These are phyloP conservation scores for Bubo blakistoni DNA, from an alignment of 2,113 vertebrate species.

Conservation along the genomic window DNA sequence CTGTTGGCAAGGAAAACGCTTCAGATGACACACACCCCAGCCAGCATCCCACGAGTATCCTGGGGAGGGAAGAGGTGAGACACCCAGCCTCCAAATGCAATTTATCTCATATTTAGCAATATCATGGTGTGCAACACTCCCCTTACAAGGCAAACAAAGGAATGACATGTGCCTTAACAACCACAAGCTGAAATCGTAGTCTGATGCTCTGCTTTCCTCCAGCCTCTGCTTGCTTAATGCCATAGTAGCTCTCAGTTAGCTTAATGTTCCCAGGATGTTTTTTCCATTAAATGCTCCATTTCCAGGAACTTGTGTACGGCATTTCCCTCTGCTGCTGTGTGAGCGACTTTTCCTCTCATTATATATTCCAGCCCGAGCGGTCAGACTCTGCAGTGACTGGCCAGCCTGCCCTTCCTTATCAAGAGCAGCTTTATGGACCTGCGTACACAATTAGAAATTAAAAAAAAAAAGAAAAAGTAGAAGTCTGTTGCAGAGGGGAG, in stretches of 20 bases:
- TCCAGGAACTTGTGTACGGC: neutral
- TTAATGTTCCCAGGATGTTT: neutral
- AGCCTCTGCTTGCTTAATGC: neutral
- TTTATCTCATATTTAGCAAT: neutral
- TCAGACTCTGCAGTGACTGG: accelerated
- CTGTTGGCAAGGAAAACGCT: neutral
- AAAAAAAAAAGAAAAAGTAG: neutral
- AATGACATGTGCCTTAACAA: neutral
- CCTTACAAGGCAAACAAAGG: neutral
- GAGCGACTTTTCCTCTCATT: neutral
- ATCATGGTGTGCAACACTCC: neutral
- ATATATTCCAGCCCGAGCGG: accelerated
- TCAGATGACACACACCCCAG: neutral
- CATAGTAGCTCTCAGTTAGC: neutral
- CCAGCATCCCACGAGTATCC: neutral
- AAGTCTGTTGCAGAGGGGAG: neutral
- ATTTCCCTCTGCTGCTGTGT: neutral
- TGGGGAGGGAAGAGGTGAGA: neutral
- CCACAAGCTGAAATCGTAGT: neutral
- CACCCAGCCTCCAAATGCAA: neutral
- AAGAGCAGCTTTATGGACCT: neutral
- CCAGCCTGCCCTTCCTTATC: neutral
- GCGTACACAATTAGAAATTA: accelerated
- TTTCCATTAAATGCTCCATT: neutral
- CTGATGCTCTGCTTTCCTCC: neutral